Conservation (phyloP, 2,797 vertebrate species). For the Tenualosa ilisha region DNA sequence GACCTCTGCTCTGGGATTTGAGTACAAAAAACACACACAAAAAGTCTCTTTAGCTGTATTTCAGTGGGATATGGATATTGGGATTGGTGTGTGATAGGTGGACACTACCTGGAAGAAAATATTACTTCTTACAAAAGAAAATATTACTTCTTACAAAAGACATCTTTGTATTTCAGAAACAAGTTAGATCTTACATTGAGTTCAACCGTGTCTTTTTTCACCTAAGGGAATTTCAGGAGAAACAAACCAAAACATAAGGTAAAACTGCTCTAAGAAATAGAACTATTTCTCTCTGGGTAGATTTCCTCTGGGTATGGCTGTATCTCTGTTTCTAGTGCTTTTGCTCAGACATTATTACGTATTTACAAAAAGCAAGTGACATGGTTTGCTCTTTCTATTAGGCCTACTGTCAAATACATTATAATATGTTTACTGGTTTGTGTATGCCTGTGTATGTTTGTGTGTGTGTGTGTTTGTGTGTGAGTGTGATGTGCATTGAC, state of each 20-base stretch:
- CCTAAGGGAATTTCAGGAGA: too few species aligned
- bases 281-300: too few species aligned
- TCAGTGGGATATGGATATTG: not conserved
- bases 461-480: conserved; percentile 14
- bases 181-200: too few species aligned
- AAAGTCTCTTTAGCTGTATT: not conserved
- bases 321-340: not conserved
- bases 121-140: too few species aligned
- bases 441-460: conserved; percentile 4
- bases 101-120: not conserved
- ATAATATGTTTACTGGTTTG: not conserved
- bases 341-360: not conserved
- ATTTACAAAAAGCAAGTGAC: not conserved
- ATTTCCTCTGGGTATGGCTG: not conserved
- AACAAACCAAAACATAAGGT: too few species aligned
- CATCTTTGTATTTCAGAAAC: too few species aligned
- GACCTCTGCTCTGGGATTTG: not conserved
- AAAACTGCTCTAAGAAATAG: too few species aligned
- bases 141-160: too few species aligned
- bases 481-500: not conserved
- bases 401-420: too few species aligned
- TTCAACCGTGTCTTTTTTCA: too few species aligned
- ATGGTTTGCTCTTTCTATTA: not conserved
- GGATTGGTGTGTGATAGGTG: not conserved
- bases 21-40: not conserved